Evolutionary conservation across 2,113 vertebrate genomes (phyloP).

Genomic region (Caretta caretta): DNA sequence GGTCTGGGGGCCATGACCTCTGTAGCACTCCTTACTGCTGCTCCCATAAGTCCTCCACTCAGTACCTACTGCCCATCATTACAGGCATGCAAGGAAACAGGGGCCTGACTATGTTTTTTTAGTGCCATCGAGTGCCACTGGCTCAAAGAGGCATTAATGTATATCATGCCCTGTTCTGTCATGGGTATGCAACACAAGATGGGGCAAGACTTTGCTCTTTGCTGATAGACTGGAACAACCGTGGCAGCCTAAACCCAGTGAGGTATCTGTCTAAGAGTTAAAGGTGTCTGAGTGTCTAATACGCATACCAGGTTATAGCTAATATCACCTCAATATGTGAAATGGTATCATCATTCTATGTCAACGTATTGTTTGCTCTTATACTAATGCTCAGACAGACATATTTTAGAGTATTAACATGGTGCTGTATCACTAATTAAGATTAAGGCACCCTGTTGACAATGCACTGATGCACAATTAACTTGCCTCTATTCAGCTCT

Average conservation of each 20-base stretch:
- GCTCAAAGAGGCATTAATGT: background rate
- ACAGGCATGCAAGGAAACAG: background rate
- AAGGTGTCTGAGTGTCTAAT: background rate
- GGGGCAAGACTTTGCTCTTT: background rate
- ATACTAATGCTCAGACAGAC: background rate
- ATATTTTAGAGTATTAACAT: conserved; percentile 17
- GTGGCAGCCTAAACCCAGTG: fast-evolving
- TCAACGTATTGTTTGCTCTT: conserved; percentile 31
- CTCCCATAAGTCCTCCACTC: fast-evolving
- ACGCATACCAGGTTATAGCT: background rate
- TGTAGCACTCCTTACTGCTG: fast-evolving
- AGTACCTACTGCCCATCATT: background rate
- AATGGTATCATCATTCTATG: conserved; percentile 8
- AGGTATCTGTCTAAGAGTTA: background rate
- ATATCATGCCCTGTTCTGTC: background rate
- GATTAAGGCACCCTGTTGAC: conserved; percentile 42
- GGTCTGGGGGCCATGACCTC: fast-evolving
- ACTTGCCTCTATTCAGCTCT: background rate
- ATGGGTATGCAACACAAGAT: fast-evolving
- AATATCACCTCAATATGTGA: background rate
- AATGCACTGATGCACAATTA: conserved; percentile 46
- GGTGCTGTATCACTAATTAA: conserved; percentile 43
- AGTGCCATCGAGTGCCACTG: background rate
- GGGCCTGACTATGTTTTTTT: fast-evolving
- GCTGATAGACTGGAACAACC: fast-evolving